Base-by-base conservation (phyloP, 2,888 invertebrate genomes). In the Kryphioiulus occultus region DNA sequence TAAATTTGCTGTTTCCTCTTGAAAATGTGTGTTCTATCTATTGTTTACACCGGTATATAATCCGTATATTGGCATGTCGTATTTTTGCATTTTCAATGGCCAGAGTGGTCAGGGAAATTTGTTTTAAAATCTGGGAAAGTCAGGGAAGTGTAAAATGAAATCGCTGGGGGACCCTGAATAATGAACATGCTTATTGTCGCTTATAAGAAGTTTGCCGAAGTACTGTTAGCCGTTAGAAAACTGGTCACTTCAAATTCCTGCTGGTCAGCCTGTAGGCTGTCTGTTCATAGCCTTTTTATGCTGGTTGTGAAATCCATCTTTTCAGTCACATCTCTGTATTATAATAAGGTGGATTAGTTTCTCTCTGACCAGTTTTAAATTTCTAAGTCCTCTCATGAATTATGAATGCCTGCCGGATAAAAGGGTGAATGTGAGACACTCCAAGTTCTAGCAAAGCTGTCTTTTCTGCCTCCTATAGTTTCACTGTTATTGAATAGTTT, bases 281-380 rank as follows among this genome's bases (percentile, higher is more conserved):
- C 5, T 59, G n/a, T n/a, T 9, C n/a, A n/a, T 7, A 19, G 3
- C 5, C n/a, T 59, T 59, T n/a, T 59, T 59, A n/a, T 26, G 1
- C 12, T 68, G 2, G 5, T 3, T 1, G 68, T 26, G 26, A 22
- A 68, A 68, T 22, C 0, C n/a, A 26, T 68, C 68, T 68, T 68
- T 68, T 68, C n/a, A 26, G 26, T 68, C 53, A n/a, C 53, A 15
- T 10, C 68, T 9, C 68, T 7, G 10, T 68, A 68, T 68, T 68
- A 26, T 68, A n/a, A 68, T 10, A 68, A 22, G 68, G 68, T 68
- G 22, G 68, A 68, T 68, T 68, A 68, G 68, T 68, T 68, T 1
- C n/a, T 59, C 68, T n/a, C 68, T 68, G 68, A 26, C 68, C 68
- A 68, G 68, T 68, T 68, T 68, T 68, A 68, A 68, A 68, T 68